Evolutionary conservation across 53 echinoderm and acorn worm genomes (phyloP).

Genomic region (Henricia sp.): DNA sequence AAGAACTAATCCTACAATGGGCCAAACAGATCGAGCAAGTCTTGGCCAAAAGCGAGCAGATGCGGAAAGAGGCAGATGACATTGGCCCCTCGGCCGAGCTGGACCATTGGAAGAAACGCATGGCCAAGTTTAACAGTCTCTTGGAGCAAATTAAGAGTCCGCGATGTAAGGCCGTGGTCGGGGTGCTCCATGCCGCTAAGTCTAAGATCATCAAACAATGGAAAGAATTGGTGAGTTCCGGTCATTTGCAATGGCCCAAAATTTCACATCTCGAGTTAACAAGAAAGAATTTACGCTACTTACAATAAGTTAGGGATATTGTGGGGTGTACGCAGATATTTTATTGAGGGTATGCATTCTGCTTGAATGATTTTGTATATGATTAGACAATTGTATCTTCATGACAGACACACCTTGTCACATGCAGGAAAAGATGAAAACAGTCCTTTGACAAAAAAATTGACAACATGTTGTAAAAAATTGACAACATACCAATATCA

Average conservation of each 20-base stretch:
- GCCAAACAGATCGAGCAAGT: conserved; percentile 98
- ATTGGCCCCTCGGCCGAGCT: conserved; percentile 98
- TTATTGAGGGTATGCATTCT: no score
- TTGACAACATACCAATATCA: no score
- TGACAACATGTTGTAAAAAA: no score
- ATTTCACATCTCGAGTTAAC: no score
- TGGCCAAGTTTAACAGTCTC: conserved; percentile 98
- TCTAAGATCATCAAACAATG: conserved; percentile 95
- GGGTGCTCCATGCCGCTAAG: conserved; percentile 96
- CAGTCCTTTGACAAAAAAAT: no score
- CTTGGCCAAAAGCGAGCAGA: conserved; percentile 97
- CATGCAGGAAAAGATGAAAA: no score
- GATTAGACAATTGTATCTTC: no score
- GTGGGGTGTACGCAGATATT: no score
- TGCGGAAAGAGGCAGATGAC: conserved; percentile 99
- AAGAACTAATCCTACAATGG: conserved; percentile 91
- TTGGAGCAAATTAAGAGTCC: conserved; percentile 99
- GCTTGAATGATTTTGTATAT: no score
- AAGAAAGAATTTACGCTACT: no score
- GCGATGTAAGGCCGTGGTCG: conserved; percentile 94
- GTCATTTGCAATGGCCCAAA: background rate
- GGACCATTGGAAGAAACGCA: conserved; percentile 99
- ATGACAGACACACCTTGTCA: no score
- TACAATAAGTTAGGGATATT: no score
- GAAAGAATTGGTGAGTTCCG: conserved; percentile 91